Conservation (phyloP, 2,797 vertebrate species). For the Eospalax fontanierii region DNA sequence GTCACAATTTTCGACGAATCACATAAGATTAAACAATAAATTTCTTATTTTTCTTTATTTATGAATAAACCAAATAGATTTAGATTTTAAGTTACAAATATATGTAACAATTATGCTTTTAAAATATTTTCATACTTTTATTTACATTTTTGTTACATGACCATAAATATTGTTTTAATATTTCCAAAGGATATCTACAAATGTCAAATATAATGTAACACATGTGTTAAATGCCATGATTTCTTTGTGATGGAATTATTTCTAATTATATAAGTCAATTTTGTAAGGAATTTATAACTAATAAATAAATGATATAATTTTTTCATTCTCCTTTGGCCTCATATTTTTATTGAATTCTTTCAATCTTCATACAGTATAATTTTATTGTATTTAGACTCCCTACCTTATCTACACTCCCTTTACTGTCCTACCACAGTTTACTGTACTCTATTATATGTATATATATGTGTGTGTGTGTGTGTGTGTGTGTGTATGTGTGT, state of each 20-base stretch:
- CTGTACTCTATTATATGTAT: too few species aligned
- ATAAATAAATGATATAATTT: slow-evolving; percentile 84
- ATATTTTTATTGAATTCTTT: slow-evolving; percentile 25
- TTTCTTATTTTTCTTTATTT: slow-evolving; percentile 12
- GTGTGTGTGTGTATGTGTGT: too few species aligned
- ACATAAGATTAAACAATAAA: not conserved
- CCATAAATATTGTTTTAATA: slow-evolving; percentile 48
- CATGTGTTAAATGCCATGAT: slow-evolving; percentile 72
- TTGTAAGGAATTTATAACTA: slow-evolving; percentile 84
- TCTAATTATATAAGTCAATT: slow-evolving; percentile 72
- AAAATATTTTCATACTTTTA: slow-evolving; percentile 77
- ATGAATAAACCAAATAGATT: slow-evolving; percentile 68
- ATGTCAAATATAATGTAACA: slow-evolving; percentile 81
- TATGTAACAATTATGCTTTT: slow-evolving; percentile 66
- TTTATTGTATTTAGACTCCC: too few species aligned
- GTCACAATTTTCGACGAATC: slow-evolving; percentile 53
- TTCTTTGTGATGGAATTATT: slow-evolving; percentile 79
- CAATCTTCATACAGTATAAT: not conserved
- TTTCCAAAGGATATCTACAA: slow-evolving; percentile 71
- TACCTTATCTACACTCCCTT: too few species aligned
- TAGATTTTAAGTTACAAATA: slow-evolving; percentile 60
- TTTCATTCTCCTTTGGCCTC: not conserved
- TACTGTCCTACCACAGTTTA: too few species aligned
- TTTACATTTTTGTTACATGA: slow-evolving; percentile 66
- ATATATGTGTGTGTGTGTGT: too few species aligned